Base-by-base conservation (phyloP, 2,888 invertebrate genomes). In the Nomada flava region DNA sequence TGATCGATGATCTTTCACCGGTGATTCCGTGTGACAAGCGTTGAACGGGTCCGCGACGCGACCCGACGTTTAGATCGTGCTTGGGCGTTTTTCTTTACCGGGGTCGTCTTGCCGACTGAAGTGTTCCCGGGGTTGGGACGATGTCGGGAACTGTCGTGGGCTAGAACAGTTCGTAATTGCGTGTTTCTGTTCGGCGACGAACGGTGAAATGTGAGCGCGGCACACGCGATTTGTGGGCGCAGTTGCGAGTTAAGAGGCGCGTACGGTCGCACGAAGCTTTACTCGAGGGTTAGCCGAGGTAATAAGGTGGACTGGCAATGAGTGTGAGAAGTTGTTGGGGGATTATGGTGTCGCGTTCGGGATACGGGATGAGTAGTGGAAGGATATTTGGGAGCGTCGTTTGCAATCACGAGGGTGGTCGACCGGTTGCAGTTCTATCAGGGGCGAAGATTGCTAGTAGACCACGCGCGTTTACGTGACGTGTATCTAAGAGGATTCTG, bases 201-300 rank as follows among this genome's bases (percentile, higher is more conserved):
- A 70, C 71, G 57, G 20, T 68, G 73, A 69, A 65, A 64, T 60
- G 63, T 47, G 71, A 68, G 68, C 65, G 18, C 36, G 57, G 15
- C 20, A 65, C 88, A 88, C 88, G 88, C 88, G 79, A 88, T 75
- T 86, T 86, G 26, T 87, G 86, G 88, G 88, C 70, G 88, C 84
- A 86, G 88, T 79, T 78, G 55, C 53, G 76, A 64, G 62, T 69
- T 63, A 36, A 59, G 47, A 20, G 62, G 18, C 29, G 65, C 50
- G 67, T 76, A 23, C 42, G 50, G 23, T 53, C 36, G 26, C 50
- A 47, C 42, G 52, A 13, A 44, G 18, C 29, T 52, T 53, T 52
- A 53, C 42, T 47, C 9, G 23, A 23, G 42, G 18, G 13, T 57
- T 18, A n/a, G 9, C 23, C 0, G 26, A 44, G 3, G 13, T 4